Evolutionary conservation across 23 tunicate genomes (phyloP).

Genomic region (Styela clava): DNA sequence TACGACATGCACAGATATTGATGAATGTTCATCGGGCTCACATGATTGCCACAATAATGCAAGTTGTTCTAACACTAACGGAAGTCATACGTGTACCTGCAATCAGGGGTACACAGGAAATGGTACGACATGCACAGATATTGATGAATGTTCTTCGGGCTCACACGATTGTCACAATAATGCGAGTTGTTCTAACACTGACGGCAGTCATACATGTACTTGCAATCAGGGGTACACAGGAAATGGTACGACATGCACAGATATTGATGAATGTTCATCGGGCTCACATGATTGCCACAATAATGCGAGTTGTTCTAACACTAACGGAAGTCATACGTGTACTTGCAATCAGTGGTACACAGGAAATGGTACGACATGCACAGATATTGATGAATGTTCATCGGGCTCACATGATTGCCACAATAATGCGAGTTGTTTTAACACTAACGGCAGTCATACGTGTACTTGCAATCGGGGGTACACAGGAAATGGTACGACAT

Average conservation of each 20-base stretch:
- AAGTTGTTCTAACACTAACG: not conserved
- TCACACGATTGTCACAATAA: not conserved
- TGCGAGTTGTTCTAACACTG: not conserved
- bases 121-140: not conserved
- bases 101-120: not conserved
- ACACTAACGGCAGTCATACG: not conserved
- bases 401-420: not conserved
- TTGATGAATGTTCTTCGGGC: not conserved
- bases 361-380: not conserved
- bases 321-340: not conserved
- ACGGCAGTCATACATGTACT: not conserved
- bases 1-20: not conserved
- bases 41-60: not conserved
- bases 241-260: not conserved
- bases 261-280: not conserved
- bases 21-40: not conserved
- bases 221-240: not conserved
- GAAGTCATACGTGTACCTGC: not conserved
- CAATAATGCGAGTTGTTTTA: not conserved
- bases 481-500: not conserved
- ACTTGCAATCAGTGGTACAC: not conserved
- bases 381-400: not conserved
- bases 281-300: not conserved
- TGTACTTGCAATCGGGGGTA: not conserved
- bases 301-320: not conserved